Evolutionary conservation across 2,888 invertebrate genomes (phyloP), one percentile per base, ranked within the genome.

Genomic region (Euphydryas editha): DNA sequence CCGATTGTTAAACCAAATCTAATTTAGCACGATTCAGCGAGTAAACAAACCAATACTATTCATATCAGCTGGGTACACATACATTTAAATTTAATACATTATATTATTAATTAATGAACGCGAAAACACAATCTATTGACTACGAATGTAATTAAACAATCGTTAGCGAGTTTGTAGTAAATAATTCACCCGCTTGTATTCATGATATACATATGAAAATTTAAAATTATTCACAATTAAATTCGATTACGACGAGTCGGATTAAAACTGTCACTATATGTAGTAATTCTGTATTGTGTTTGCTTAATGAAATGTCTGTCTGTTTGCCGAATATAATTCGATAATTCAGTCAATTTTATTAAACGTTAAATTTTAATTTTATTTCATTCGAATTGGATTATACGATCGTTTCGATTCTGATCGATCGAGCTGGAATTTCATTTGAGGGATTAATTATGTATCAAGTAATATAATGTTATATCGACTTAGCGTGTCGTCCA

Each of bases 131-230:
- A 59, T 55, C 54, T 63, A 67, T 62, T 46, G 59, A 47, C 47
- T 56, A 21, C 49, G 54, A 54, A 10, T 51, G 49, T 59, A 60
- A 67, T 67, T 57, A 57, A 61, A 70, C 70, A 60, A 70, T 62
- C 59, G 67, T 68, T 65, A 58, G 44, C 30, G 63, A 42, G 65
- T 70, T 62, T 62, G 62, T 59, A 37, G 36, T 47, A 36, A 65
- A 65, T 68, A 65, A 61, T 63, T 60, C 20, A 54, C 4, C 44
- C 30, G 13, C 36, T 51, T 17, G 46, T 58, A 56, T 56, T 54
- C 60, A 39, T 20, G 46, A 56, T 58, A 59, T 65, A 39, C 21
- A 15, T 56, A 65, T 62, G 44, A 6, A 56, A 59, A 39, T 62
- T 56, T 57, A 55, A 51, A 21, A 51, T 65, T 54, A 67, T 51